Evolutionary conservation across 2,888 invertebrate genomes (phyloP).

Genomic region (Tuta absoluta): DNA sequence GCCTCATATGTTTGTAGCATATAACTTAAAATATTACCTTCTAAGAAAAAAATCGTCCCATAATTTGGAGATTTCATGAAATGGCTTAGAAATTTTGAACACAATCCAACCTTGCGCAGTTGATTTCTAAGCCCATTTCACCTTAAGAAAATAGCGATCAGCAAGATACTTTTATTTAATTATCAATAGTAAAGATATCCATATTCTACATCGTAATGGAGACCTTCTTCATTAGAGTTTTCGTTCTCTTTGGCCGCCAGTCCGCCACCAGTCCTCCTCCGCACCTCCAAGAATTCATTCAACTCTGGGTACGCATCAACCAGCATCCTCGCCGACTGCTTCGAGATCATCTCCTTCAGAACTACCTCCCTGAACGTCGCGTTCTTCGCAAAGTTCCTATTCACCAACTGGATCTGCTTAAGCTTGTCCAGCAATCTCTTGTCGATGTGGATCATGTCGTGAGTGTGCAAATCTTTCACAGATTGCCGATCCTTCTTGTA

Average conservation of each 20-base stretch:
- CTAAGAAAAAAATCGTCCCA: too few species aligned
- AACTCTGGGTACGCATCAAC: conserved; percentile 61
- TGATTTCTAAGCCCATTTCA: too few species aligned
- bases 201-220: conserved; percentile 66
- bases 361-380: conserved; percentile 60
- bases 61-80: too few species aligned
- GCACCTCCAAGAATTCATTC: conserved; percentile 35
- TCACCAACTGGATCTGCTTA: conserved; percentile 49
- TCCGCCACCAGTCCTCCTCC: neutral
- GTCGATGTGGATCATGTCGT: conserved; percentile 57
- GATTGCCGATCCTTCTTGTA: conserved; percentile 60
- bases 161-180: too few species aligned
- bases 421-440: conserved; percentile 45
- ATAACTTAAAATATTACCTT: too few species aligned
- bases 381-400: conserved; percentile 54
- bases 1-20: too few species aligned
- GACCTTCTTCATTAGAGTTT: conserved; percentile 31
- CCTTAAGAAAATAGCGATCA: too few species aligned
- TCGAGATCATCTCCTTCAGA: conserved; percentile 56
- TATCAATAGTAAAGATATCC: conserved; percentile 52
- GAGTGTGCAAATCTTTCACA: conserved; percentile 58
- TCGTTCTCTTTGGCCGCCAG: too few species aligned
- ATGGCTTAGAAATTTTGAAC: too few species aligned
- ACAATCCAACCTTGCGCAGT: too few species aligned
- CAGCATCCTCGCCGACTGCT: conserved; percentile 47